Evolutionary conservation across 2,888 invertebrate genomes (phyloP).

Genomic region (Dolichomitus sp.): DNA sequence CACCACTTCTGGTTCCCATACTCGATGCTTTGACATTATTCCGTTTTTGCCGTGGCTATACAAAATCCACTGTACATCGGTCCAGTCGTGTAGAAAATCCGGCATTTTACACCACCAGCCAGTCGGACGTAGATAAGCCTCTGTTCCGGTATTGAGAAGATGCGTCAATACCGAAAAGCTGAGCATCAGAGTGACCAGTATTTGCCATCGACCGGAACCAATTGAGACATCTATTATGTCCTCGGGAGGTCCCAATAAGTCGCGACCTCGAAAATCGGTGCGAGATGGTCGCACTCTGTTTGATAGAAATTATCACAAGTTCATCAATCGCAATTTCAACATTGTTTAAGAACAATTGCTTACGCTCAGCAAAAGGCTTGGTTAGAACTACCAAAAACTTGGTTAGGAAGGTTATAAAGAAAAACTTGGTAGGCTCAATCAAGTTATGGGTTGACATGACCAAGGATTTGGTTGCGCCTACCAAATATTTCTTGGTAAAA

Average conservation of each 20-base stretch:
- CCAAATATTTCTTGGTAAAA: too few relatives aligned
- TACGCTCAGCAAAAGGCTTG: too few relatives aligned
- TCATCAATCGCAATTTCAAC: neutral
- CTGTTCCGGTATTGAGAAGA: constrained; percentile 68
- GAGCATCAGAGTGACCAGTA: constrained; percentile 63
- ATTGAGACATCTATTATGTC: constrained; percentile 68
- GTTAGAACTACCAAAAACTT: too few relatives aligned
- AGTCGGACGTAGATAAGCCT: constrained; percentile 62
- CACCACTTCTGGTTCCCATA: constrained; percentile 65
- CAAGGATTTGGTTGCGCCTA: too few relatives aligned
- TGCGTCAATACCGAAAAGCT: constrained; percentile 66
- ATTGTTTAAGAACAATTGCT: neutral
- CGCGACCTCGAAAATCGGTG: constrained; percentile 53
- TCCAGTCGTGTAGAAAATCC: constrained; percentile 66
- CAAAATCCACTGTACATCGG: constrained; percentile 69
- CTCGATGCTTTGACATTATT: constrained; percentile 54
- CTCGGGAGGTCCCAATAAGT: constrained; percentile 55
- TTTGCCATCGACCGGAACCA: constrained; percentile 71
- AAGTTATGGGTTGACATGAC: too few relatives aligned
- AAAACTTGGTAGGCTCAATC: too few relatives aligned
- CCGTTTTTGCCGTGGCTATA: constrained; percentile 68
- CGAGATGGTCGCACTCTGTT: neutral
- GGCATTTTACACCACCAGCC: constrained; percentile 73
- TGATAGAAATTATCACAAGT: too few relatives aligned
- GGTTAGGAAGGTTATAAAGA: too few relatives aligned